Evolutionary conservation across 2,888 invertebrate species (phyloP).

Genomic region (Tetanocera ferruginea): DNA sequence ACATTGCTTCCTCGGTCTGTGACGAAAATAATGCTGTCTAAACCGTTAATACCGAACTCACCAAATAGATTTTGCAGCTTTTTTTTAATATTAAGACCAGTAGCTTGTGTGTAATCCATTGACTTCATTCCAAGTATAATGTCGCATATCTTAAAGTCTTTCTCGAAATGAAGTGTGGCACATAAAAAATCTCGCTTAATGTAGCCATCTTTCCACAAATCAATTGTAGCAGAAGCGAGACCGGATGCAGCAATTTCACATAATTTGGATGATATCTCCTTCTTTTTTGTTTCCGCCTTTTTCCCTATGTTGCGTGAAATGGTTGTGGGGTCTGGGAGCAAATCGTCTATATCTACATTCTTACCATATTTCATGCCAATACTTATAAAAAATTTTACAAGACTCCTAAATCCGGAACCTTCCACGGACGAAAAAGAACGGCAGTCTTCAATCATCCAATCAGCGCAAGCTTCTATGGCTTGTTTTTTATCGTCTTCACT

Average conservation of each 20-base stretch:
- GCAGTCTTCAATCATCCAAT: conserved; percentile 36
- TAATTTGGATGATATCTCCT: conserved; percentile 33
- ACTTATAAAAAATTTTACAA: conserved; percentile 45
- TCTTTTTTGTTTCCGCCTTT: conserved; percentile 40
- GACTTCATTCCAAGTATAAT: conserved; percentile 45
- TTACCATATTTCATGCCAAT: conserved; percentile 45
- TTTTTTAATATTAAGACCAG: conserved; percentile 37
- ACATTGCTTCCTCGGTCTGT: conserved; percentile 41
- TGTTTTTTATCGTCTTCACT: conserved; percentile 13
- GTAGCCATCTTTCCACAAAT: conserved; percentile 49
- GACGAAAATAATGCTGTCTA: conserved; percentile 39
- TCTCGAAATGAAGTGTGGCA: conserved; percentile 47
- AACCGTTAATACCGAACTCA: conserved; percentile 41
- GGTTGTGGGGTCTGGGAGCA: conserved; percentile 42
- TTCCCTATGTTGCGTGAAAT: conserved; percentile 41
- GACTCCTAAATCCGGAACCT: conserved; percentile 18
- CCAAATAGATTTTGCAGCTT: conserved; percentile 38
- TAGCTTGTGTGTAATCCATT: conserved; percentile 45
- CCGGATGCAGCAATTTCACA: conserved; percentile 35
- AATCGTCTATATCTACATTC: conserved; percentile 44
- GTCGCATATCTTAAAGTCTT: conserved; percentile 43
- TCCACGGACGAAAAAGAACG: conserved; percentile 33
- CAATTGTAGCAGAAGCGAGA: conserved; percentile 44
- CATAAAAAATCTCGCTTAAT: conserved; percentile 46
- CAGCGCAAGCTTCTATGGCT: conserved; percentile 4